Base-by-base conservation (phyloP, 1,140 invertebrate genomes). In the Drosophila pandora region DNA sequence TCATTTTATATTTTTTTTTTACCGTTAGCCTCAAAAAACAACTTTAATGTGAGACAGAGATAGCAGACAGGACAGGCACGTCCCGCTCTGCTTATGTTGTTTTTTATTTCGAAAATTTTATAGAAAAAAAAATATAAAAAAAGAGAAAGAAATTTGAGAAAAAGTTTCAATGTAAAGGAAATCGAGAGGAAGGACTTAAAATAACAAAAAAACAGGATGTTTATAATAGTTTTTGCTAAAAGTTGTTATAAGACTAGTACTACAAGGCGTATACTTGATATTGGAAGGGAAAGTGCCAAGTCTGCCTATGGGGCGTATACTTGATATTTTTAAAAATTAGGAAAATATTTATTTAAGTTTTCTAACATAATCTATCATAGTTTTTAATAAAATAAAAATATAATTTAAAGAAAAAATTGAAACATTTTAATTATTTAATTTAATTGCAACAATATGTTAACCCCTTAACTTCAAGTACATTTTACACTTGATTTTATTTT, bases 11-110 rank as follows among this genome's bases (percentile, higher is more conserved):
- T 9, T 2, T 8, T 9, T 2, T 0, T 32, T 32, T 32, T 32
- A 2, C 8, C 25, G 8, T 6, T 6, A 28, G 25, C 25, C 25
- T 28, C 32, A 32, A 28, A 12, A 28, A 17, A 12, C 23, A 49
- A 65, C 43, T 62, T 65, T 65, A 62, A 49, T 23, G 58, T 28
- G 41, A 3, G 17, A 39, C 1, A 39, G 22, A 22, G 34, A 8
- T 8, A 41, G 55, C 25, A 13, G 2, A 4, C 25, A 43, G 17
- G 12, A 22, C 6, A 2, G 8, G 10, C 9, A 21, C 13, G 37
- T 41, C 41, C 41, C 13, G 13, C 25, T 10, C 45, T 52, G 9
- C 9, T 47, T 21, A 17, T 25, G 58, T 9, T 30, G 8, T 34
- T 49, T 59, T 53, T 37, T n/a, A n/a, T 37, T 17, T 6, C 3